Percentiles rank a stretch among this genome's conserved stretches.
These are phyloP conservation scores for Holothuria leucospilota DNA, from an alignment of 53 echinoderm and acorn worm genomes.

Conservation along the genomic window DNA sequence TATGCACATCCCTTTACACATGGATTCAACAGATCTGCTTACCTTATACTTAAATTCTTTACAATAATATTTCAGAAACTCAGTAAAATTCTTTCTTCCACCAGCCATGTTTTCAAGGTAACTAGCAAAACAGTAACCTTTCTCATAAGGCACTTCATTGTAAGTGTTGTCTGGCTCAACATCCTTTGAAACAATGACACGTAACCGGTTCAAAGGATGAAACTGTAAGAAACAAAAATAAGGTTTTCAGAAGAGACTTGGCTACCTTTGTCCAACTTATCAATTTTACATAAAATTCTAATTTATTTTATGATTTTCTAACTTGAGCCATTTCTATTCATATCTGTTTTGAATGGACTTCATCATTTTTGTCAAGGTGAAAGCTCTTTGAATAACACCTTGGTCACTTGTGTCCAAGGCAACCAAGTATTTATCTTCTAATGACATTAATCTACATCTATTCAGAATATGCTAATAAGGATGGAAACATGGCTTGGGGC, in stretches of 20 bases:
- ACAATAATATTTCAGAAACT: conserved; percentile 77
- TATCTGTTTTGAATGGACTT: too few species aligned
- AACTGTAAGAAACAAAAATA: conserved; percentile 31
- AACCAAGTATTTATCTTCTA: too few species aligned
- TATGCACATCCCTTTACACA: not conserved
- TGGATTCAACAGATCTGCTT: not conserved
- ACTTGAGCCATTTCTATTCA: too few species aligned
- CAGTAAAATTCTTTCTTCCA: conserved; percentile 60
- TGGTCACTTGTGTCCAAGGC: too few species aligned
- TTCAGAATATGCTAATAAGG: too few species aligned
- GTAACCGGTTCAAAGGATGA: conserved; percentile 68
- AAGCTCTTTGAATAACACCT: too few species aligned
- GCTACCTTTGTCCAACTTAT: too few species aligned
- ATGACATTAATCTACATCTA: too few species aligned
- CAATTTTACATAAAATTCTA: too few species aligned
- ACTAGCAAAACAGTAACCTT: conserved; percentile 75
- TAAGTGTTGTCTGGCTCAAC: conserved; percentile 76
- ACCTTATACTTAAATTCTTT: conserved; percentile 74
- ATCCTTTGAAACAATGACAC: conserved; percentile 68
- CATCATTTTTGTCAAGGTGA: too few species aligned
- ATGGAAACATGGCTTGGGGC: too few species aligned
- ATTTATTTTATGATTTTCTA: too few species aligned
- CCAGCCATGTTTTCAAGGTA: conserved; percentile 72
- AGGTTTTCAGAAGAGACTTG: not conserved
- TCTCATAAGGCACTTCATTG: conserved; percentile 82